These are phyloP conservation scores for Hystrix cristata DNA, from an alignment of 2,113 vertebrate species.

Conservation along the genomic window DNA sequence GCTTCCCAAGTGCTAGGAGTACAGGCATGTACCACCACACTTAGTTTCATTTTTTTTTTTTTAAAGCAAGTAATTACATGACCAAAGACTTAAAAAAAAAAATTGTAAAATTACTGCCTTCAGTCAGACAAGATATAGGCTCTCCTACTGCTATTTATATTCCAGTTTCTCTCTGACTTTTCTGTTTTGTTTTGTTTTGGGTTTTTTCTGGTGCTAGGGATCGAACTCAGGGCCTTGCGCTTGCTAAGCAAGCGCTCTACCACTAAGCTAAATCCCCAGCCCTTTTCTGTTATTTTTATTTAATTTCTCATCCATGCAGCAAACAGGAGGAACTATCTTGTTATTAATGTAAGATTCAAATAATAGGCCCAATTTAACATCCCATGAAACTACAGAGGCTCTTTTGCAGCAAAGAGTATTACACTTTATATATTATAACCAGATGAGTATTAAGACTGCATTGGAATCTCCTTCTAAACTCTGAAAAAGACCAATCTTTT, in stretches of 20 bases:
- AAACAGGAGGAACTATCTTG: background rate
- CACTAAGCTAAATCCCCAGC: too few species aligned
- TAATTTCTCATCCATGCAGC: conserved; percentile 15
- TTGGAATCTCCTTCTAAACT: background rate
- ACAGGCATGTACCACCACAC: background rate
- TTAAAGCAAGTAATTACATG: background rate
- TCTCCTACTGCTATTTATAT: background rate
- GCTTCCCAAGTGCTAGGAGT: background rate
- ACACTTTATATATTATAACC: background rate
- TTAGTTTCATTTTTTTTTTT: background rate
- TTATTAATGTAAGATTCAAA: conserved; percentile 45
- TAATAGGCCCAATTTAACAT: conserved; percentile 27
- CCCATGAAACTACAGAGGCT: background rate
- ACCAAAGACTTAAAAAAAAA: background rate
- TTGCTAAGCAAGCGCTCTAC: too few species aligned
- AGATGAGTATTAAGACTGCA: background rate
- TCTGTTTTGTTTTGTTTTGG: background rate
- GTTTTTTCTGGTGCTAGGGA: too few species aligned
- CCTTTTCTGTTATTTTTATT: background rate
- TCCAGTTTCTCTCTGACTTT: background rate
- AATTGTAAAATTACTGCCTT: background rate
- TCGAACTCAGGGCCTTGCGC: too few species aligned
- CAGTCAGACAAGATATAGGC: background rate
- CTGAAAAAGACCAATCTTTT: background rate
- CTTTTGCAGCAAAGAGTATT: background rate